These are phyloP conservation scores for Gallinago undulata DNA, from an alignment of 2,113 vertebrate genomes.

Conservation along the genomic window DNA sequence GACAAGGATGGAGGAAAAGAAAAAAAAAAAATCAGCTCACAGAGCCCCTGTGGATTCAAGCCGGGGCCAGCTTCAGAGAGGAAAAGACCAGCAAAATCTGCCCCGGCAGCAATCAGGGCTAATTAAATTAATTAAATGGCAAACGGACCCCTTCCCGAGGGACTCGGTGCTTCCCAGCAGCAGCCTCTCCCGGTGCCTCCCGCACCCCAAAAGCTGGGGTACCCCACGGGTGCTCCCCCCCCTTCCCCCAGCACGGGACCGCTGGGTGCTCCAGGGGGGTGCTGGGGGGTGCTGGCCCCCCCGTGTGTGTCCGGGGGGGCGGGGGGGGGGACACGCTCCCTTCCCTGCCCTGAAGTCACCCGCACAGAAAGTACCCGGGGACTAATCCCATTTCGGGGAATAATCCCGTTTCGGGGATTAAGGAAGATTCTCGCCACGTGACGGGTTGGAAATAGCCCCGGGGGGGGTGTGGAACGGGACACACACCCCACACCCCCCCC, in stretches of 20 bases:
- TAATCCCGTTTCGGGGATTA: background rate
- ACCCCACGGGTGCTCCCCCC: too few relatives aligned
- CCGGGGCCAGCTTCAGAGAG: background rate
- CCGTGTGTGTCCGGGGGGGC: too few relatives aligned
- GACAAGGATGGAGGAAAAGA: background rate
- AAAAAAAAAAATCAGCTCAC: background rate
- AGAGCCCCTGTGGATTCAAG: background rate
- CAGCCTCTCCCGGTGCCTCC: background rate
- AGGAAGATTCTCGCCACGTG: background rate
- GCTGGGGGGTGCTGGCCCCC: accelerated
- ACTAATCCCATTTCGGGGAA: background rate
- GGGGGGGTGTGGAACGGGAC: too few relatives aligned
- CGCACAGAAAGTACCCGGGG: background rate
- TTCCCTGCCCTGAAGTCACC: background rate
- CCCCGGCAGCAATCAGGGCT: background rate
- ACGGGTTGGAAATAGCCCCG: background rate
- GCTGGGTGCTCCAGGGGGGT: accelerated
- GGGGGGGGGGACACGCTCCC: background rate
- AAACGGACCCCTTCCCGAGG: background rate
- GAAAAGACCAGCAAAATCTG: background rate
- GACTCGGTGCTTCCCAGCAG: background rate
- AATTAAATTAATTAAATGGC: background rate
- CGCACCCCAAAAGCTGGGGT: background rate
- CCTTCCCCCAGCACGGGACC: background rate
- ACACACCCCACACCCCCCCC: background rate